Base-by-base conservation (phyloP, 2,113 vertebrate species). In the Girardinichthys multiradiatus region DNA sequence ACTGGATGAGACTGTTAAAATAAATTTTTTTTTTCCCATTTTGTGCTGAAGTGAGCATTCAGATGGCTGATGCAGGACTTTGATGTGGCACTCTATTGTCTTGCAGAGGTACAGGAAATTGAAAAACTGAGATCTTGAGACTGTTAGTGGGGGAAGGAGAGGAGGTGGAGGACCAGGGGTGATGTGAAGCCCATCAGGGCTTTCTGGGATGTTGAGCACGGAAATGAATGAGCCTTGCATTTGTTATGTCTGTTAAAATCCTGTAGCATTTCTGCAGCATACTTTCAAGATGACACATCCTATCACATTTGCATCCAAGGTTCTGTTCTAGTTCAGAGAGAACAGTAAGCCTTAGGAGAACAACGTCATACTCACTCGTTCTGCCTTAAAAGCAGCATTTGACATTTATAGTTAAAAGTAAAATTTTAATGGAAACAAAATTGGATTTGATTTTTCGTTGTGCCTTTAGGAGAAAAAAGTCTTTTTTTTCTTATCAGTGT, bases 61-160 rank as follows among this genome's bases (percentile, higher is more conserved):
- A 74, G 54, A 57, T 65, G 70, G 71, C 14, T 68, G 77, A 72
- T 17, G 51, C 67, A 51, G 83, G 79, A 70, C 74, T 91, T 89
- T 89, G 91, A 87, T 86, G 87, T 75, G 29, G 72, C 73, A 37
- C 74, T 68, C 74, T 72, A 83, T 92, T 92, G 87, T 92, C 89
- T 89, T 85, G 86, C 63, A 24, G 81, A 81, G 87, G 81, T 76
- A 80, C 89, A 91, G 92, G 90, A 92, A 91, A 93, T 93, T 91
- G 90, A 91, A 91, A 89, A 54, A 82, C 35, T 70, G 84, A 89
- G 84, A 87, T 86, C 71, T 67, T 77, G 81, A 70, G 65, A 66
- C 78, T n/a, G 77, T 75, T 72, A 39, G 77, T 2, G 76, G 64
- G 48, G 75, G 29, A 10, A 54, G 63, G 57, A 82, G 84, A 64